Evolutionary conservation across 2,113 vertebrate genomes (phyloP).

Genomic region (Microtus oregoni): DNA sequence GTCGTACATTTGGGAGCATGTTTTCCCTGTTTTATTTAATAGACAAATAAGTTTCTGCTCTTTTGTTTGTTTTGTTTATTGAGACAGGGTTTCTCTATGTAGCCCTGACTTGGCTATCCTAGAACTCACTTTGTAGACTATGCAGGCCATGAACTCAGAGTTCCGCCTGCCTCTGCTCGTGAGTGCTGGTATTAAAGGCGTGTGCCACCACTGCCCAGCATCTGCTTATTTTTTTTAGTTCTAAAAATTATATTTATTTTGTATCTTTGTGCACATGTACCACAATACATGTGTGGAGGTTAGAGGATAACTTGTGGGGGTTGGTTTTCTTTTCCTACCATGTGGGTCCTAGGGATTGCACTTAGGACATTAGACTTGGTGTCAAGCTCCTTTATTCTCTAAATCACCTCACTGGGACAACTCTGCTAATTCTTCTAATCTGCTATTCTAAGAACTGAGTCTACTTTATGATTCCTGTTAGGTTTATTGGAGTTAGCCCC

Average conservation of each 20-base stretch:
- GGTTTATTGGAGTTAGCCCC: neutral
- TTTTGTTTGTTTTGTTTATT: neutral
- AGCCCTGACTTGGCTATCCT: no score
- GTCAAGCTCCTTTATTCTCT: neutral
- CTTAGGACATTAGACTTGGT: neutral
- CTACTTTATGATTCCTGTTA: neutral
- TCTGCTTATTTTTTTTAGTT: neutral
- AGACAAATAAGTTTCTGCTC: neutral
- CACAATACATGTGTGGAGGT: neutral
- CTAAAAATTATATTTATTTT: neutral
- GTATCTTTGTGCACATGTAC: neutral
- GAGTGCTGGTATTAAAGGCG: no score
- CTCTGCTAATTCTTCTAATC: neutral
- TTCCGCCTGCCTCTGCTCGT: no score
- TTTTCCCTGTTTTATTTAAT: slow-evolving; percentile 31
- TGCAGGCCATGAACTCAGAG: no score
- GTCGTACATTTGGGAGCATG: neutral
- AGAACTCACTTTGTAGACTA: no score
- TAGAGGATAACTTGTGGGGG: neutral
- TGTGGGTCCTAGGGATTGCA: neutral
- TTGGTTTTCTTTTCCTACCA: neutral
- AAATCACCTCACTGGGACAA: neutral
- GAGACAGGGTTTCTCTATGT: no score
- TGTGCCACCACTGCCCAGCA: no score
- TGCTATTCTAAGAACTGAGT: neutral